phyloP scores from a whole-genome alignment of 1,140 invertebrate genomes.

The Pseudomyrmex dendroicus region DNA sequence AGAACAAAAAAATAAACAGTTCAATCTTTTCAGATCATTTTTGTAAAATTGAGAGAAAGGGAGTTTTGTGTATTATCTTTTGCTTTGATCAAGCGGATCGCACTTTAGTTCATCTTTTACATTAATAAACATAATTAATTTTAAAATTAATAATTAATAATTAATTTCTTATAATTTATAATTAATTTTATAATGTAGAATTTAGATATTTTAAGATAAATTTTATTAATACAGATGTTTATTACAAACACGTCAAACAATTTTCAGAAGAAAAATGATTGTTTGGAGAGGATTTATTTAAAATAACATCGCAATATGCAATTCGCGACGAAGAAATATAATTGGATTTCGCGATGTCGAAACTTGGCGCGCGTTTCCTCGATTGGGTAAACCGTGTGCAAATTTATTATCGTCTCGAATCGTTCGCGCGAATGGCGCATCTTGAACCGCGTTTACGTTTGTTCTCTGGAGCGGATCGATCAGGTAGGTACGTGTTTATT shows the following conservation, averaged over 20 bases:
- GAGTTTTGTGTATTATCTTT: too few species aligned
- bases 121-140: too few species aligned
- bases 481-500: background rate
- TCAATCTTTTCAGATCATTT: too few species aligned
- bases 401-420: constrained; percentile 20
- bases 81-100: too few species aligned
- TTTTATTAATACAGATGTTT: background rate
- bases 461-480: background rate
- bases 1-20: too few species aligned
- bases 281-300: too few species aligned
- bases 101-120: too few species aligned
- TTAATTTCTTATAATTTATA: too few species aligned
- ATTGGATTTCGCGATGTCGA: background rate
- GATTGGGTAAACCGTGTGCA: background rate
- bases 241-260: background rate
- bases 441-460: background rate
- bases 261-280: background rate
- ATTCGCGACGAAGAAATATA: background rate
- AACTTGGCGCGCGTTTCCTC: constrained; percentile 21
- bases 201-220: too few species aligned
- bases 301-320: background rate
- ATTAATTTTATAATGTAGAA: too few species aligned
- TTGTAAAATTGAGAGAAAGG: too few species aligned
- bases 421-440: background rate
- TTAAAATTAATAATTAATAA: too few species aligned